Percentiles rank a stretch among this genome's conserved stretches.
Evolutionary conservation across 2,113 vertebrate species (phyloP).

Genomic region (Myrmecophaga tridactyla): DNA sequence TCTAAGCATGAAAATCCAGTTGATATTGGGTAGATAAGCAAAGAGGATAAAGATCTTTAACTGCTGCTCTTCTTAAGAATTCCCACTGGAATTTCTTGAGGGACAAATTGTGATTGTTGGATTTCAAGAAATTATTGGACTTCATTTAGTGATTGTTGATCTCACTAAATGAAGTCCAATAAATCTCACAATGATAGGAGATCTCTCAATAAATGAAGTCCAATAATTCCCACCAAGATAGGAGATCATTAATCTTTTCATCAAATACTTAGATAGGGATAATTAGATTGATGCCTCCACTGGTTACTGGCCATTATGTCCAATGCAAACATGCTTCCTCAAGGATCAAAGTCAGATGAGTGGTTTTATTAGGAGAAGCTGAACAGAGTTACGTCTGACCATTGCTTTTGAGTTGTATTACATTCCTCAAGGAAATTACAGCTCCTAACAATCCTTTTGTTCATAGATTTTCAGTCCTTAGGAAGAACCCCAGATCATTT

Average conservation of each 20-base stretch:
- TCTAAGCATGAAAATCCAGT: neutral
- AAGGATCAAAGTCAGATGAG: neutral
- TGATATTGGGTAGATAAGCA: neutral
- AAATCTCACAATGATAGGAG: constrained; percentile 19
- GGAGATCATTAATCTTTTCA: constrained; percentile 42
- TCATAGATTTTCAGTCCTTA: neutral
- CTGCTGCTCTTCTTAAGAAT: neutral
- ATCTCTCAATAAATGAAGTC: neutral
- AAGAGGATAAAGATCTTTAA: constrained; percentile 25
- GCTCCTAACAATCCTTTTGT: neutral
- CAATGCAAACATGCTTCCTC: constrained; percentile 5
- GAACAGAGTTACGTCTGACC: neutral
- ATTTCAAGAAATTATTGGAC: too few relatives aligned
- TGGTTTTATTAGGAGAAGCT: neutral
- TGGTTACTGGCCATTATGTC: neutral
- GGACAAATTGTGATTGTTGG: too few relatives aligned
- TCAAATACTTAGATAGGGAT: constrained; percentile 41
- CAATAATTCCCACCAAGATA: constrained; percentile 7
- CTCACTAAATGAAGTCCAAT: neutral
- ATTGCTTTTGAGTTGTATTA: neutral
- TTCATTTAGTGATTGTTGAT: constrained; percentile 1
- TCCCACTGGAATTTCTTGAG: neutral
- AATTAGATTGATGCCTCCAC: constrained; percentile 18
- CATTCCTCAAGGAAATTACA: neutral
- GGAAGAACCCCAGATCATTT: neutral